Conservation (phyloP, 2,888 invertebrate genomes). For the Euproctis similis region DNA sequence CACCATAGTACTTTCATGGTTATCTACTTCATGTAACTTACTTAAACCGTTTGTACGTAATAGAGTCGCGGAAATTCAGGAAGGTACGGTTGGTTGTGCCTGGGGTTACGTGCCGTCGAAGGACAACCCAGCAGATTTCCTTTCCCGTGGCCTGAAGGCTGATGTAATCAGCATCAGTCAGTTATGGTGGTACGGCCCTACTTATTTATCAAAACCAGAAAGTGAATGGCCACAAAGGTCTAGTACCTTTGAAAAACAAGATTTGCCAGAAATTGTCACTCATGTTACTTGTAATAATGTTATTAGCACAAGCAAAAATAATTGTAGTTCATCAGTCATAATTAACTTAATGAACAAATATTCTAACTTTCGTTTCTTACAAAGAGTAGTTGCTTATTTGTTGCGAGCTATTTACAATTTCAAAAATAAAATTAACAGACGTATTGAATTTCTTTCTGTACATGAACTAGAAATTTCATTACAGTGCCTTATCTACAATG, state of each 20-base stretch:
- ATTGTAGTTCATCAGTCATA: too few relatives aligned
- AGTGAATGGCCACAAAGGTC: not conserved
- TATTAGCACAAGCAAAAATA: not conserved
- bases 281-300: not conserved
- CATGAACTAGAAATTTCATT: not conserved
- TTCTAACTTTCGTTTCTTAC: slow-evolving; percentile 1
- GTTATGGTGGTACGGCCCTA: slow-evolving; percentile 2
- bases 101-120: slow-evolving; percentile 3
- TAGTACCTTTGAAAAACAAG: not conserved
- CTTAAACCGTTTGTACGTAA: slow-evolving; percentile 1
- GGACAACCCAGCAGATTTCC: slow-evolving; percentile 2
- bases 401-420: slow-evolving; percentile 1
- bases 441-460: not conserved
- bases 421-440: slow-evolving; percentile 1
- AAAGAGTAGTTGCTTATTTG: slow-evolving; percentile 1
- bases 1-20: too few relatives aligned
- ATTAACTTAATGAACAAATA: slow-evolving; percentile 1
- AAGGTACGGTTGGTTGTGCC: not conserved
- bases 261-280: not conserved
- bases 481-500: not conserved
- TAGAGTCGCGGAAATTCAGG: not conserved
- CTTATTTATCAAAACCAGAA: not conserved
- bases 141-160: slow-evolving; percentile 1
- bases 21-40: not conserved
- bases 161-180: too few relatives aligned